These are phyloP conservation scores for Cyrtodaria siliqua DNA, from an alignment of 2,888 invertebrate species.

Conservation along the genomic window DNA sequence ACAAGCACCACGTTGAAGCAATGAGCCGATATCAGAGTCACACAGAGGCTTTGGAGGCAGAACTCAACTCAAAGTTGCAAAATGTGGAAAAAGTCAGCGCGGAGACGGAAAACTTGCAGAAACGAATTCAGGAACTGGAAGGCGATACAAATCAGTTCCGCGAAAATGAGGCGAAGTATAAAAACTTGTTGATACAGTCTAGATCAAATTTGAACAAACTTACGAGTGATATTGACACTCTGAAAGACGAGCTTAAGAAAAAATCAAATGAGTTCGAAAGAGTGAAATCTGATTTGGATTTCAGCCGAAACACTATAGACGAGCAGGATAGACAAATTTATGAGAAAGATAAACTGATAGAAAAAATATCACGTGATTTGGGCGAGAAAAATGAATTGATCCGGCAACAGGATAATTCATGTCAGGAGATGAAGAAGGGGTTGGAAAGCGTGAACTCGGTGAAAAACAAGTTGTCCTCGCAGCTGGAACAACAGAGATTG, in stretches of 20 bases:
- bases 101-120: slow-evolving; percentile 7
- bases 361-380: slow-evolving; percentile 19
- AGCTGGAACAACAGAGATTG: slow-evolving; percentile 53
- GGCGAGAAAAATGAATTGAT: slow-evolving; percentile 16
- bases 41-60: slow-evolving; percentile 16
- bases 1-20: slow-evolving; percentile 39
- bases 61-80: neutral
- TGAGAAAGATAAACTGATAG: slow-evolving; percentile 11
- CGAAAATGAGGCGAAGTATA: slow-evolving; percentile 37
- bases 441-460: slow-evolving; percentile 13
- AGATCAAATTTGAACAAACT: slow-evolving; percentile 16
- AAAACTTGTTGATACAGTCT: slow-evolving; percentile 8
- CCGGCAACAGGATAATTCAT: slow-evolving; percentile 15
- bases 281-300: slow-evolving; percentile 38
- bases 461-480: slow-evolving; percentile 35
- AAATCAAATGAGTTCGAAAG: neutral
- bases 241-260: slow-evolving; percentile 2
- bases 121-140: slow-evolving; percentile 17
- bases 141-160: slow-evolving; percentile 6
- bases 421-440: slow-evolving; percentile 17
- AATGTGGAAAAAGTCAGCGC: slow-evolving; percentile 8
- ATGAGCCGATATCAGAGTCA: slow-evolving; percentile 25
- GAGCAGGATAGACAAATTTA: slow-evolving; percentile 38
- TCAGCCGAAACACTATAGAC: slow-evolving; percentile 25
- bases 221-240: slow-evolving; percentile 9